Evolutionary conservation across 2,797 vertebrate genomes (phyloP), one percentile per base, ranked within the genome.

Genomic region (Stomatorhinus walkeri): DNA sequence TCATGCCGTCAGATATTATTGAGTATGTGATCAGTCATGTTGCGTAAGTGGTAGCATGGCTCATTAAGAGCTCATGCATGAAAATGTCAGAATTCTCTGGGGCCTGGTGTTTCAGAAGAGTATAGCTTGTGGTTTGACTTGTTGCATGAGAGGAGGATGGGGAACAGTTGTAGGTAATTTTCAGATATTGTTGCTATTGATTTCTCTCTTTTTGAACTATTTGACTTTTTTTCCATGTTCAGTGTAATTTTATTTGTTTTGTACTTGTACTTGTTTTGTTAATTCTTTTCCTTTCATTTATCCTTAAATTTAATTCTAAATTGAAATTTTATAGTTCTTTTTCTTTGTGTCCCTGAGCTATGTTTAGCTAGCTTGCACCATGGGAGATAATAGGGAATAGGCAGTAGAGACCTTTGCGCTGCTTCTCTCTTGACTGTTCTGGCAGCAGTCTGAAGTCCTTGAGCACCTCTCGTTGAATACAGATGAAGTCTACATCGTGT

Each of bases 311-410:
- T 16, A 16, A 52, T 52, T 52, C 16, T 52, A 4, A 16, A 16
- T 16, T 52, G 0, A 52, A 16, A 52, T 16, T 52, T 4, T 52
- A 46, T 49, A 1, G 43, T 83, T 32, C 2, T 36, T 14, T 24
- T 86, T 28, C 84, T 40, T 85, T 28, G 9, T 88, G 32, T 36
- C 88, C 51, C 24, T 59, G 52, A 51, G 83, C 72, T 84, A 87
- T 64, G 88, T 83, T 89, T 87, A 89, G 54, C 36, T 49, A 51
- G 86, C 16, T 48, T 59, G 19, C 72, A 49, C 87, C 76, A 83
- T 84, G 89, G 89, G 64, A 87, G 81, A 76, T 32, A 46, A 56
- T 24, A 22, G 72, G 36, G 28, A 51, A 51, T 24, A 36, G 76
- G 32, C 68, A 61, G 22, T 89, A 83, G 22, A 49, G 88, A 83